phyloP scores from a whole-genome alignment of 2,113 vertebrate species.

The Solea senegalensis region DNA sequence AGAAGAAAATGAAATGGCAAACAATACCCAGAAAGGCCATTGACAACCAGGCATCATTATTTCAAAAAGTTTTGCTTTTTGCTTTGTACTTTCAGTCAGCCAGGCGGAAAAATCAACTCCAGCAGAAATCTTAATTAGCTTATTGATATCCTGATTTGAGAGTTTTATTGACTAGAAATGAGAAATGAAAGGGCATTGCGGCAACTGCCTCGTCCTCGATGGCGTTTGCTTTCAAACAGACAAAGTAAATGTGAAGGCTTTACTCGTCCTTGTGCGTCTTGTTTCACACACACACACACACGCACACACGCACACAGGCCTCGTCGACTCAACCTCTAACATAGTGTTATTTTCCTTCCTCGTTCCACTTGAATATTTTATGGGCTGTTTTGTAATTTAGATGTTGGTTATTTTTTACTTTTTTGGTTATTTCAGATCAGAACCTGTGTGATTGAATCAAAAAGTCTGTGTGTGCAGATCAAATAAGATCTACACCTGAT shows the following conservation, averaged over 20 bases:
- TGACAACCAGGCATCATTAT: conserved; percentile 10
- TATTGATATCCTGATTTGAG: neutral
- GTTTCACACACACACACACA: too few relatives aligned
- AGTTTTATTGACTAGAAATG: neutral
- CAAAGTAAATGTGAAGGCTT: neutral
- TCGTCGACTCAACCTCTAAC: neutral
- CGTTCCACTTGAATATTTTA: neutral
- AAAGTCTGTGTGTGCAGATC: neutral
- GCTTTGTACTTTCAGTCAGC: conserved; percentile 1
- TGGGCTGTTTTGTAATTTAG: too few relatives aligned
- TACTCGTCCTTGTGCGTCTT: neutral
- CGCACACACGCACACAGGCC: neutral
- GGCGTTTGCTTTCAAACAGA: neutral
- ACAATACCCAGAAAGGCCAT: conserved; percentile 5
- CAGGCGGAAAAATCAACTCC: conserved; percentile 3
- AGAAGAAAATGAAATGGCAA: conserved; percentile 19
- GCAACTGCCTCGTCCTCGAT: too few relatives aligned
- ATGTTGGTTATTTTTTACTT: too few relatives aligned
- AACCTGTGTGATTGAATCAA: neutral
- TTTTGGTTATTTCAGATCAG: neutral
- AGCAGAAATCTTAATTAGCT: neutral
- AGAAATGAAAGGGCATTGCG: neutral
- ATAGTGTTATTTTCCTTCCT: neutral
- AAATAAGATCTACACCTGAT: neutral
- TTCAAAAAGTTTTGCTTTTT: conserved; percentile 1